phyloP scores from a whole-genome alignment of 2,797 vertebrate genomes.

The Alectoris magna region DNA sequence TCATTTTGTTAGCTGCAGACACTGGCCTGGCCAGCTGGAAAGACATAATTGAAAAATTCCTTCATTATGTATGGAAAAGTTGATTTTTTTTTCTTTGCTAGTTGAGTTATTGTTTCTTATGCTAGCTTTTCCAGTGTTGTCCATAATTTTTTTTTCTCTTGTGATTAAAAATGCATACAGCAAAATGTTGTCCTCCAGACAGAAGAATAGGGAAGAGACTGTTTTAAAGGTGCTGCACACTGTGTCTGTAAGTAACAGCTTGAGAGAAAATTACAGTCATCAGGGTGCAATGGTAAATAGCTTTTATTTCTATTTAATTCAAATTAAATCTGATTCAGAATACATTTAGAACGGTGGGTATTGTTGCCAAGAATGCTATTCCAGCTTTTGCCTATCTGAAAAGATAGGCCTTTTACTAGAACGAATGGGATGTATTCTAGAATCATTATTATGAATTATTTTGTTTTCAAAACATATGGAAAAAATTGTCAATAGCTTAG shows the following conservation, averaged over 20 bases:
- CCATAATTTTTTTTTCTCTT: background rate
- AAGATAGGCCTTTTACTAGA: constrained; percentile 23
- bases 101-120: background rate
- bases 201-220: constrained; percentile 1
- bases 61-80: background rate
- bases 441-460: background rate
- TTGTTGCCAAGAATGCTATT: constrained; percentile 54
- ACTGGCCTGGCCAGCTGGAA: background rate
- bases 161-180: background rate
- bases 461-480: constrained; percentile 30
- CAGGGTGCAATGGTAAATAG: constrained; percentile 59
- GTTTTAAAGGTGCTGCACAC: constrained; percentile 44
- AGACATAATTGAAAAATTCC: background rate
- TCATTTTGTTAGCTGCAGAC: background rate
- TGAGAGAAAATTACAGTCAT: constrained; percentile 73
- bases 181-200: background rate
- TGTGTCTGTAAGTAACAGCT: constrained; percentile 72
- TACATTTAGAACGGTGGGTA: background rate
- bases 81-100: background rate
- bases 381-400: constrained; percentile 48
- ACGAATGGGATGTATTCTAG: background rate
- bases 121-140: background rate
- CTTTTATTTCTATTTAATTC: constrained; percentile 73
- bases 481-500: background rate
- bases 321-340: constrained; percentile 70